A percentile compares a stretch with the other conserved stretches of the same genome.
Evolutionary conservation across 2,113 vertebrate genomes (phyloP).

Genomic region (Lagenorhynchus albirostris): DNA sequence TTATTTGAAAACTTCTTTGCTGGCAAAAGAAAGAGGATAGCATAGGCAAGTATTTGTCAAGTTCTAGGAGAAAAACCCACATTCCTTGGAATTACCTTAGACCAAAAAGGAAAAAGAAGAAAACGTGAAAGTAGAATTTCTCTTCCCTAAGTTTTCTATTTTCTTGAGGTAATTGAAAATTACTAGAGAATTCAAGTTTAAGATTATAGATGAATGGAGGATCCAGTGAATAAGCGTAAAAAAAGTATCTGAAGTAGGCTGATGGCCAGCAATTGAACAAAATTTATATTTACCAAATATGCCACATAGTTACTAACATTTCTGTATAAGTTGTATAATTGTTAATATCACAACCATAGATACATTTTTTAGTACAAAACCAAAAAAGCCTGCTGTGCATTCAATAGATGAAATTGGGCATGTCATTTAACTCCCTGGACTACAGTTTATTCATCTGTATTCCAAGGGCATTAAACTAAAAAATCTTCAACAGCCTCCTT

Average conservation of each 20-base stretch:
- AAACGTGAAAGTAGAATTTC: background rate
- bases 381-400: background rate
- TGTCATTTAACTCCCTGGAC: background rate
- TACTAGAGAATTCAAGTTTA: background rate
- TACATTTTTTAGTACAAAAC: background rate
- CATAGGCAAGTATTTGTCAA: background rate
- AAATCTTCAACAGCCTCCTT: background rate
- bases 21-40: background rate
- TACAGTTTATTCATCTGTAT: background rate
- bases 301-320: background rate
- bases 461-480: background rate
- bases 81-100: background rate
- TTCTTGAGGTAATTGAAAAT: background rate
- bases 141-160: background rate
- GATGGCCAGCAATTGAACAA: background rate
- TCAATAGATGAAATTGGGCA: background rate
- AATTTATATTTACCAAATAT: background rate
- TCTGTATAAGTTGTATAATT: background rate
- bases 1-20: background rate
- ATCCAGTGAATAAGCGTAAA: background rate
- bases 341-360: background rate
- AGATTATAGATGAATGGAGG: background rate
- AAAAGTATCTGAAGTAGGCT: background rate
- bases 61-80: background rate
- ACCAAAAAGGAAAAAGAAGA: background rate